Conservation (phyloP, 2,888 invertebrate species). For the Theodoxus fluviatilis region DNA sequence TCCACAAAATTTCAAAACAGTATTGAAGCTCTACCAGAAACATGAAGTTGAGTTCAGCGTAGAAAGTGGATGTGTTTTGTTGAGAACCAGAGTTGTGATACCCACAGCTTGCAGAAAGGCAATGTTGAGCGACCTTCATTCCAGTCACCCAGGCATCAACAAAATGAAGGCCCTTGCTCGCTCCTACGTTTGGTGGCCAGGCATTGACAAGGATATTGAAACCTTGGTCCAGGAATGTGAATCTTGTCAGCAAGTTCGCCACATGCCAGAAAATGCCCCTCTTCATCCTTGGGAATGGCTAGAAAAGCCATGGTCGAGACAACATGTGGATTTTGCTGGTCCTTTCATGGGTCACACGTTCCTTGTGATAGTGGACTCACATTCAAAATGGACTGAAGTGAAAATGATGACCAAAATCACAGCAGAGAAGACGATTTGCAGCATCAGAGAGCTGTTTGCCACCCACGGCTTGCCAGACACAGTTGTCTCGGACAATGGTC, state of each 20-base stretch:
- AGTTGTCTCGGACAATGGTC: slow-evolving; percentile 36
- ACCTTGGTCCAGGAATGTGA: slow-evolving; percentile 24
- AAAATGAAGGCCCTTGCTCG: slow-evolving; percentile 37
- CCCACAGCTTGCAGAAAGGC: slow-evolving; percentile 22
- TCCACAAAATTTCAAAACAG: neutral
- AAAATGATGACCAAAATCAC: neutral
- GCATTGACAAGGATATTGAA: slow-evolving; percentile 34
- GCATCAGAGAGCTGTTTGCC: no score
- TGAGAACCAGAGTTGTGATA: slow-evolving; percentile 30
- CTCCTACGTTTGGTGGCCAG: slow-evolving; percentile 40
- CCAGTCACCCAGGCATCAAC: slow-evolving; percentile 36
- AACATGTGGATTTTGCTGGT: slow-evolving; percentile 51
- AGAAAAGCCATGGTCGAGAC: slow-evolving; percentile 38
- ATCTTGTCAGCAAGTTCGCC: slow-evolving; percentile 33
- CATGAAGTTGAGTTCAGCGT: slow-evolving; percentile 23
- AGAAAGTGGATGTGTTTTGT: slow-evolving; percentile 29
- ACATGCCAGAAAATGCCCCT: slow-evolving; percentile 35
- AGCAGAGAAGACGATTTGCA: neutral
- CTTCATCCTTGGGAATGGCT: slow-evolving; percentile 45
- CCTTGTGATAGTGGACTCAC: slow-evolving; percentile 39
- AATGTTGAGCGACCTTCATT: slow-evolving; percentile 33
- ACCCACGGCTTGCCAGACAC: slow-evolving; percentile 35
- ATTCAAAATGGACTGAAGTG: slow-evolving; percentile 41
- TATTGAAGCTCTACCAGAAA: slow-evolving; percentile 21
- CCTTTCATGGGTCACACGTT: slow-evolving; percentile 40